A percentile compares a stretch with the other conserved stretches of the same genome.
Conservation (phyloP, 2,113 vertebrate species). For the Anhinga rufa region DNA sequence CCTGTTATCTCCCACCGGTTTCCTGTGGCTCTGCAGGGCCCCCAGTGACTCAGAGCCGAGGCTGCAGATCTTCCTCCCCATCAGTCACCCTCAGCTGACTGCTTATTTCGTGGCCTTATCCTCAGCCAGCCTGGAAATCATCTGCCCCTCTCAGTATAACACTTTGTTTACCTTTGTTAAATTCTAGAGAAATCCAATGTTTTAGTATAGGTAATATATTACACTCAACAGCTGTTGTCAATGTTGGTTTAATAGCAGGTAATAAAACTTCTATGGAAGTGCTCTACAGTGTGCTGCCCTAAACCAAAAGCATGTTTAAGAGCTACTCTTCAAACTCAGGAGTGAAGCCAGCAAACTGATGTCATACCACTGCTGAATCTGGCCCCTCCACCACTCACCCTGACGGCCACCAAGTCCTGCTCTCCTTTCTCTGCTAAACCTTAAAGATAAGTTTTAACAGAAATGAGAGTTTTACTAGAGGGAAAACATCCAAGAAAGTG, state of each 20-base stretch:
- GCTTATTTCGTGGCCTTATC: neutral
- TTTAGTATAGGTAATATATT: neutral
- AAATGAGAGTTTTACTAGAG: neutral
- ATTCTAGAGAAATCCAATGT: neutral
- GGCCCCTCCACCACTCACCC: neutral
- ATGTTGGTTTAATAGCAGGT: neutral
- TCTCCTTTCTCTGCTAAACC: neutral
- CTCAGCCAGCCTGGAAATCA: neutral
- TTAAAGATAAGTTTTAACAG: neutral
- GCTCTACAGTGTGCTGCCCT: neutral
- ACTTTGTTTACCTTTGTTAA: neutral
- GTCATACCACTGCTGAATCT: too few relatives aligned
- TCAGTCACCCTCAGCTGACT: slow-evolving; percentile 1
- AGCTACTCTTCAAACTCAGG: neutral
- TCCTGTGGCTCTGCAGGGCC: neutral
- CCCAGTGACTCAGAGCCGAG: neutral
- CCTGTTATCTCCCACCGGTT: neutral
- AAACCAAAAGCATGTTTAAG: neutral
- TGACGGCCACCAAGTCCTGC: neutral
- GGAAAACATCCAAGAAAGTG: neutral
- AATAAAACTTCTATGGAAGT: neutral
- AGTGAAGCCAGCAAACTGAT: neutral
- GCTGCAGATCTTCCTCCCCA: neutral
- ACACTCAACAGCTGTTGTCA: neutral
- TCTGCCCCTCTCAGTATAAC: neutral